phyloP scores from a whole-genome alignment of 2,888 invertebrate species.

The Macropis europaea region DNA sequence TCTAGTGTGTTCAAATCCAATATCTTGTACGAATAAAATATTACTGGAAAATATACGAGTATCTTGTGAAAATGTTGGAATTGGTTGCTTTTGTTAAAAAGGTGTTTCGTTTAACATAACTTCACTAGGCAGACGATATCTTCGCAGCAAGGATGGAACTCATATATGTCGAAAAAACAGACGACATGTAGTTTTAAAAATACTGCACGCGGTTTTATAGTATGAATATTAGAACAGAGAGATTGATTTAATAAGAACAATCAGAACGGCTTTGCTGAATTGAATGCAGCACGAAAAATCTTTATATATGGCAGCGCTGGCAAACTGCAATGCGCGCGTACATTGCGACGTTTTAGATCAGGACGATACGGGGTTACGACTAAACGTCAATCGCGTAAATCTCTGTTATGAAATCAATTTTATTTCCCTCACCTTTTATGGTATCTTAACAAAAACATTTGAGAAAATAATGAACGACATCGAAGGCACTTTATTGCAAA shows the following conservation, averaged over 20 bases:
- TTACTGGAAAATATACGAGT: not conserved
- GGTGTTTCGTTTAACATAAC: too few species aligned
- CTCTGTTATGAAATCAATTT: not conserved
- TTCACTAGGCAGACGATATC: too few species aligned
- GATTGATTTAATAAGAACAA: constrained; percentile 40
- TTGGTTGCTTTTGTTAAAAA: too few species aligned
- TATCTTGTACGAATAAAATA: not conserved
- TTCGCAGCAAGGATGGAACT: too few species aligned
- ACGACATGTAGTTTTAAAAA: not conserved
- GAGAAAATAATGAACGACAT: not conserved
- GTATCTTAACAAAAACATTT: not conserved
- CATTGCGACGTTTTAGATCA: constrained; percentile 47
- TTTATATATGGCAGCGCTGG: constrained; percentile 29
- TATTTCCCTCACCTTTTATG: not conserved
- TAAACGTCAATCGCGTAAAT: constrained; percentile 22
- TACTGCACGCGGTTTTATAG: not conserved
- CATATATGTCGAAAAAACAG: accelerated
- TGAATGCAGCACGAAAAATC: constrained; percentile 29
- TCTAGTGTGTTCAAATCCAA: not conserved
- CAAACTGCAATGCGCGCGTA: constrained; percentile 48
- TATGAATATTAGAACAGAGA: not conserved
- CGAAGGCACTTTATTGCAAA: not conserved
- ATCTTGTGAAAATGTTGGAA: too few species aligned
- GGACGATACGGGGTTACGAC: constrained; percentile 19
- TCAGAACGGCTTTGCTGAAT: constrained; percentile 14